Base-by-base conservation (phyloP, 2,113 vertebrate genomes). In the Theristicus caerulescens region DNA sequence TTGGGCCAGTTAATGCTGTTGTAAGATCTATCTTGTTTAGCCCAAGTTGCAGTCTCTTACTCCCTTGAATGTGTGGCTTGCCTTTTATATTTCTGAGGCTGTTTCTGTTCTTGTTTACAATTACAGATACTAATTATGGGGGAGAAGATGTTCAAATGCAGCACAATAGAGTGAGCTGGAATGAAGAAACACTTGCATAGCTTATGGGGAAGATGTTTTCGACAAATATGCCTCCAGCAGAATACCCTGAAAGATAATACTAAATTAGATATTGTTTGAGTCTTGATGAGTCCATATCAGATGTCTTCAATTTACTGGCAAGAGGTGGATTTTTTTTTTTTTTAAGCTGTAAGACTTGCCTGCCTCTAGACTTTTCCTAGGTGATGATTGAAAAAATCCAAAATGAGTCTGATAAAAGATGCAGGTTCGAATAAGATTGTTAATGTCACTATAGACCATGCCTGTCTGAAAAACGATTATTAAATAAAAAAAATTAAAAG, bases 81-180 rank as follows among this genome's bases (percentile, higher is more conserved):
- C 40, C 11, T 64, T 62, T 85, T 67, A 82, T 40, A 79, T 94
- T 96, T 95, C 78, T 8, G 4, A 90, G 81, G 49, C 19, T 62
- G 36, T 77, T 96, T 95, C 87, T 94, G 66, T 93, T 94, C 85
- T 86, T 97, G 59, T 95, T 95, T 94, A 86, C 92, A 86, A 73
- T 88, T 93, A 51, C 51, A 46, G 55, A 86, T 82, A 82, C 40
- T 95, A 96, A 95, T 96, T 93, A 92, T 44, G 61, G 49, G 57
- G 73, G 65, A 82, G 81, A 87, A 16, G 47, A 81, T 93, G 73
- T 91, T 97, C 69, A 94, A 95, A 94, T 90, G 47, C 57, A 92
- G 55, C 46, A 91, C 66, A 89, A 89, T n/a, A 89, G 83, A 77
- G 85, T 76, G 70, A 91, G 71, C 85, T 95, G 73, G 77, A 95